Percentiles rank a stretch among this genome's conserved stretches.
Evolutionary conservation across 2,888 invertebrate genomes (phyloP).

Genomic region (Cyclophora albipunctata): DNA sequence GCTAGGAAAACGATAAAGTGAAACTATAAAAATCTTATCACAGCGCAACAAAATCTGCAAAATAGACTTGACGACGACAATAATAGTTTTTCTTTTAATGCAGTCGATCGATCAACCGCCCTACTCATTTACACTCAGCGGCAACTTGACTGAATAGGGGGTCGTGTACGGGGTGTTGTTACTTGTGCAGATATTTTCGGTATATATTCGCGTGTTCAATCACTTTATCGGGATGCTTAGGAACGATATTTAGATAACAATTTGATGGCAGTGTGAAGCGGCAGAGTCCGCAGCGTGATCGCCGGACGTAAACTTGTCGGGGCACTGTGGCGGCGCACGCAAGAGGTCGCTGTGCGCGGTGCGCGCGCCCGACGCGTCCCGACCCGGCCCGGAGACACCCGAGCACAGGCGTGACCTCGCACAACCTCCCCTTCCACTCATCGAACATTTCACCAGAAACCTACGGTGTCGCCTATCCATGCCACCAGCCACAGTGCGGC

Average conservation of each 20-base stretch:
- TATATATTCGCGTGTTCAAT: slow-evolving; percentile 48
- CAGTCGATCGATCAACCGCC: slow-evolving; percentile 68
- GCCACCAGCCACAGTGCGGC: too few relatives aligned
- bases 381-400: slow-evolving; percentile 43
- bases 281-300: slow-evolving; percentile 64
- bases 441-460: slow-evolving; percentile 46
- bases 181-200: slow-evolving; percentile 29
- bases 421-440: slow-evolving; percentile 61
- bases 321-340: slow-evolving; percentile 58
- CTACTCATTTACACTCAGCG: slow-evolving; percentile 48
- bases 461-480: background rate
- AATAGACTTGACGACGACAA: slow-evolving; percentile 53
- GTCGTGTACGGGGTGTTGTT: slow-evolving; percentile 24
- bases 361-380: slow-evolving; percentile 44
- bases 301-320: slow-evolving; percentile 58
- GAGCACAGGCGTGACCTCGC: slow-evolving; percentile 67
- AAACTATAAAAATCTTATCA: slow-evolving; percentile 38
- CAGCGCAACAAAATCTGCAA: slow-evolving; percentile 60
- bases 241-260: slow-evolving; percentile 62
- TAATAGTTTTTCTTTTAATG: slow-evolving; percentile 66
- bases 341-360: slow-evolving; percentile 60
- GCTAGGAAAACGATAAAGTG: slow-evolving; percentile 27
- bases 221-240: slow-evolving; percentile 47
- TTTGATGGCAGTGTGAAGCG: slow-evolving; percentile 67
- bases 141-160: slow-evolving; percentile 36